Evolutionary conservation across 2,113 vertebrate species (phyloP).

Genomic region (Cyrtonyx montezumae): DNA sequence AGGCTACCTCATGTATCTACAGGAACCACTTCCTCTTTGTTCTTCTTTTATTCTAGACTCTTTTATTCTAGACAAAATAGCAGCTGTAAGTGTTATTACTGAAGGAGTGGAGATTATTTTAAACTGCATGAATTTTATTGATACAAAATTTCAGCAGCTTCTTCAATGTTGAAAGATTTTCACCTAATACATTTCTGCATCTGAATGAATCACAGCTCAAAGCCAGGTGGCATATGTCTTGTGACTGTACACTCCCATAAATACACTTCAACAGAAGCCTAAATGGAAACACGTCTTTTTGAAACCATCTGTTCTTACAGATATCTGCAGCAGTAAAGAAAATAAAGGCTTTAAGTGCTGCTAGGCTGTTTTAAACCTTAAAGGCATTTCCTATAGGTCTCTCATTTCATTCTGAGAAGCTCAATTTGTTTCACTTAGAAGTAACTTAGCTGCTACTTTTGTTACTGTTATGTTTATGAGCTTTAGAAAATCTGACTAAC

Average conservation of each 20-base stretch:
- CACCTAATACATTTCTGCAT: neutral
- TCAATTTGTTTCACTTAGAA: slow-evolving; percentile 28
- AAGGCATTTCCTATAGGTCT: neutral
- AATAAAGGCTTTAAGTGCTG: slow-evolving; percentile 17
- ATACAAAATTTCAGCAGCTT: neutral
- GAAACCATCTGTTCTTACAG: slow-evolving; percentile 58
- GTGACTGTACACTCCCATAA: slow-evolving; percentile 33
- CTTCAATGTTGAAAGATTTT: neutral
- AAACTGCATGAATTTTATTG: neutral
- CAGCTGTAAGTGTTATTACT: neutral
- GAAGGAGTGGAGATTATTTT: neutral
- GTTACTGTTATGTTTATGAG: neutral
- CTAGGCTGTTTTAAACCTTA: neutral
- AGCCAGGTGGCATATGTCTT: slow-evolving; percentile 52
- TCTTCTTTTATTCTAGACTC: neutral
- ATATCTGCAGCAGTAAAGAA: slow-evolving; percentile 60
- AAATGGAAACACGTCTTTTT: slow-evolving; percentile 53
- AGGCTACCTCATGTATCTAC: neutral
- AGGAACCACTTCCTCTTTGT: neutral
- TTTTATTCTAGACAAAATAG: neutral
- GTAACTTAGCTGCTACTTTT: slow-evolving; percentile 6
- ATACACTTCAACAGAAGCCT: slow-evolving; percentile 41
- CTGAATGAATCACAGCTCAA: slow-evolving; percentile 14
- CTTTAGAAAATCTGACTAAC: neutral
- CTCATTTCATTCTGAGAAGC: neutral